Conservation (phyloP, 2,888 invertebrate species). For the Chaetogeoica ovagalla region DNA sequence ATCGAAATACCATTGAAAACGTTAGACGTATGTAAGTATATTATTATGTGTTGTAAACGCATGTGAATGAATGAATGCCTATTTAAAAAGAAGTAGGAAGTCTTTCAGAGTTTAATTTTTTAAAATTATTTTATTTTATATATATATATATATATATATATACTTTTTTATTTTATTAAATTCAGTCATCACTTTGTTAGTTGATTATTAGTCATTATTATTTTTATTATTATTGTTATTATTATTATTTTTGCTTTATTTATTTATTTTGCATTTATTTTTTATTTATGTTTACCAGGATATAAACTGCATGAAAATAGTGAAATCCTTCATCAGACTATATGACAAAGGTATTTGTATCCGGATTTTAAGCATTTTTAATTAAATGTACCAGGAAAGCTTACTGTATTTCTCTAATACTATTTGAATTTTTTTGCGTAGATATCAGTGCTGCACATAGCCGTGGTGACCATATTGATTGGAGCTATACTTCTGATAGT, state of each 20-base stretch:
- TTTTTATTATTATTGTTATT: constrained; percentile 31
- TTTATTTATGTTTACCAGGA: constrained; percentile 50
- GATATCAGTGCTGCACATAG: constrained; percentile 74
- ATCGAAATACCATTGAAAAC: constrained; percentile 13
- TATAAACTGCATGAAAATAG: constrained; percentile 43
- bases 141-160: too few relatives aligned
- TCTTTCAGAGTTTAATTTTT: neutral
- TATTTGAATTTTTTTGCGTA: constrained; percentile 58
- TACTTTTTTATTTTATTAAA: constrained; percentile 2
- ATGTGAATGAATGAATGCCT: constrained; percentile 33
- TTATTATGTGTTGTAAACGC: constrained; percentile 20
- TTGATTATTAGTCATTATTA: neutral
- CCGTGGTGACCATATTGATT: constrained; percentile 73
- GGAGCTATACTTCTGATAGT: constrained; percentile 76
- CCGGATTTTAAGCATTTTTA: neutral
- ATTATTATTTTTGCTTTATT: constrained; percentile 36
- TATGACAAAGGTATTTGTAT: constrained; percentile 29
- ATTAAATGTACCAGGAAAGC: neutral
- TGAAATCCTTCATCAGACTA: neutral
- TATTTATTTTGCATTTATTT: constrained; percentile 46
- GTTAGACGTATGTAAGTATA: constrained; percentile 23
- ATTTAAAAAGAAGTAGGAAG: constrained; percentile 5
- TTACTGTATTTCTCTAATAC: neutral
- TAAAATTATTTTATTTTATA: neutral
- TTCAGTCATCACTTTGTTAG: neutral